These are phyloP conservation scores for Carposina sasakii DNA, from an alignment of 1,140 invertebrate genomes.

Conservation along the genomic window DNA sequence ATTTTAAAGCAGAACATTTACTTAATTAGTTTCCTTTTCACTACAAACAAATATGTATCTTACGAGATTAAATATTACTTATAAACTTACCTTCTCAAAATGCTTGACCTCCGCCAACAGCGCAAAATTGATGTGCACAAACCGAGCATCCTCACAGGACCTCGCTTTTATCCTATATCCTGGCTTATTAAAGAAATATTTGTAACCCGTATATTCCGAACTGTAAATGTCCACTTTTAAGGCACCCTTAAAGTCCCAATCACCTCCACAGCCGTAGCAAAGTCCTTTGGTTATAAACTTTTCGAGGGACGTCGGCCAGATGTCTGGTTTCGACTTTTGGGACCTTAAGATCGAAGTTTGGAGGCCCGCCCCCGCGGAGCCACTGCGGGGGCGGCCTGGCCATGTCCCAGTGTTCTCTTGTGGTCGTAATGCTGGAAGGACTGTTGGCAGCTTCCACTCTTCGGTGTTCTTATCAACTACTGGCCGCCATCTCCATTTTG, in stretches of 20 bases:
- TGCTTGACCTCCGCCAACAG: conserved; percentile 74
- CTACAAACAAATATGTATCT: no score
- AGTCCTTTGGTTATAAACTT: conserved; percentile 53
- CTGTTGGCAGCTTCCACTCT: conserved; percentile 66
- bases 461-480: conserved; percentile 55
- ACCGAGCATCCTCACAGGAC: conserved; percentile 76
- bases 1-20: no score
- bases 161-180: conserved; percentile 55
- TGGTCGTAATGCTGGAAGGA: conserved; percentile 33
- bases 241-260: conserved; percentile 56
- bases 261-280: conserved; percentile 58
- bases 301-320: conserved; percentile 26
- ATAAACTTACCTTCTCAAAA: conserved; percentile 76
- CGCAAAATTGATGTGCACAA: conserved; percentile 76
- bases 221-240: conserved; percentile 58
- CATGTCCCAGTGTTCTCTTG: conserved; percentile 51
- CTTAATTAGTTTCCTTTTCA: no score
- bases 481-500: conserved; percentile 62
- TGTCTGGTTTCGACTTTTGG: not conserved
- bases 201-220: conserved; percentile 68
- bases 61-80: not conserved
- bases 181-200: conserved; percentile 48
- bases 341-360: not conserved
- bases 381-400: conserved; percentile 57
- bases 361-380: conserved; percentile 37